Conservation (phyloP, 2,113 vertebrate genomes). For the Saimiri boliviensis region DNA sequence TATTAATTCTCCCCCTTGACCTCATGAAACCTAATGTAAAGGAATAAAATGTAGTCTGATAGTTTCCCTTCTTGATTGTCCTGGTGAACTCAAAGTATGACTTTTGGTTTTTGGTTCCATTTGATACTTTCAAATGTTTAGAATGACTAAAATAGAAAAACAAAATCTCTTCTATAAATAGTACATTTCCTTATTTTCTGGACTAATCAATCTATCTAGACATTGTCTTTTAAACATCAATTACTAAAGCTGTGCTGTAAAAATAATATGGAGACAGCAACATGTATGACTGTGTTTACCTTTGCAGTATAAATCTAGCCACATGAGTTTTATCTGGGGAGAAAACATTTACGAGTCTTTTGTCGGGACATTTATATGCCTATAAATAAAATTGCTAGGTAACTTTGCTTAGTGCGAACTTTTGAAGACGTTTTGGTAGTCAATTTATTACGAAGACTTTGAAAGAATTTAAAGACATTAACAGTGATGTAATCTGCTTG, state of each 20-base stretch:
- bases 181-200: not conserved
- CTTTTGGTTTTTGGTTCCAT: conserved; percentile 20
- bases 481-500: not conserved
- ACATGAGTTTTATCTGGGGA: not conserved
- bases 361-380: conserved; percentile 42
- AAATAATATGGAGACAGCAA: not conserved
- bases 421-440: conserved; percentile 29
- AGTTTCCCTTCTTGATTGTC: not conserved
- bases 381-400: conserved; percentile 46
- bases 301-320: conserved; percentile 34
- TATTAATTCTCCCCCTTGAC: not conserved
- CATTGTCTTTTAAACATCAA: conserved; percentile 6
- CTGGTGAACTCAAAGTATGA: not conserved
- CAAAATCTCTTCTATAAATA: not conserved
- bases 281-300: not conserved
- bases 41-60: not conserved
- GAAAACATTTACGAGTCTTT: conserved; percentile 47
- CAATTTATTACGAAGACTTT: conserved; percentile 6
- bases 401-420: not conserved
- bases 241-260: not conserved
- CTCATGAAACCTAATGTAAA: not conserved
- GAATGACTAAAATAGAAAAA: not conserved
- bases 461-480: not conserved
- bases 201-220: not conserved
- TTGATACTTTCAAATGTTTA: conserved; percentile 14